Base-by-base conservation (phyloP, 2,113 vertebrate genomes). In the Ancistrus triradiatus region DNA sequence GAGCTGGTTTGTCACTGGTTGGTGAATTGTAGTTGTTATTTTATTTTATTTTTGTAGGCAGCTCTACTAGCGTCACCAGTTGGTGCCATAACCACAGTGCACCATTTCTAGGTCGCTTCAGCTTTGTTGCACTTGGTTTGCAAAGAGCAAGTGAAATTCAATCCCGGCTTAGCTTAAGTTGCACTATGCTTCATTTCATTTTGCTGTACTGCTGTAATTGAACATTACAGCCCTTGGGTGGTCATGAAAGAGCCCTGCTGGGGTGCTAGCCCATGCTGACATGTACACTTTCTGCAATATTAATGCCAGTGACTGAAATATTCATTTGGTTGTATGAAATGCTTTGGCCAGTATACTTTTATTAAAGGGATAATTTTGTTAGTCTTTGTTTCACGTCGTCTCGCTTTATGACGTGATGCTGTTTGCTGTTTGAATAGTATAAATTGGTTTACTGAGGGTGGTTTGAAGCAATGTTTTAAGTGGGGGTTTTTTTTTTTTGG, bases 301-400 rank as follows among this genome's bases (percentile, higher is more conserved):
- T 73, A 56, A 68, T 68, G 65, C 25, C 24, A 21, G 9, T 24
- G 28, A 33, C 10, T 63, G 27, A 73, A 63, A 59, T 59, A 68
- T 73, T 68, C 13, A 68, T 59, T 63, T 53, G 38, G 3, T 50
- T 17, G 19, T 33, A 8, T 38, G 35, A 22, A 17, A 63, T 17
- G n/a, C 24, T 24, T 37, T 50, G 10, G 9, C 37, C 6, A 42
- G n/a, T n/a, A n/a, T n/a, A n/a, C n/a, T n/a, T n/a, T n/a, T n/a
- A n/a, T n/a, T n/a, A n/a, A n/a, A n/a, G n/a, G n/a, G n/a, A n/a
- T n/a, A n/a, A n/a, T n/a, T n/a, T n/a, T n/a, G n/a, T n/a, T n/a
- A n/a, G n/a, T n/a, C n/a, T n/a, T n/a, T n/a, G n/a, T n/a, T n/a
- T n/a, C n/a, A n/a, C n/a, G n/a, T n/a, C n/a, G n/a, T n/a, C n/a